Base-by-base conservation (phyloP, 37 sponge, comb jelly and placozoan species). In the Tethya wilhelma region DNA sequence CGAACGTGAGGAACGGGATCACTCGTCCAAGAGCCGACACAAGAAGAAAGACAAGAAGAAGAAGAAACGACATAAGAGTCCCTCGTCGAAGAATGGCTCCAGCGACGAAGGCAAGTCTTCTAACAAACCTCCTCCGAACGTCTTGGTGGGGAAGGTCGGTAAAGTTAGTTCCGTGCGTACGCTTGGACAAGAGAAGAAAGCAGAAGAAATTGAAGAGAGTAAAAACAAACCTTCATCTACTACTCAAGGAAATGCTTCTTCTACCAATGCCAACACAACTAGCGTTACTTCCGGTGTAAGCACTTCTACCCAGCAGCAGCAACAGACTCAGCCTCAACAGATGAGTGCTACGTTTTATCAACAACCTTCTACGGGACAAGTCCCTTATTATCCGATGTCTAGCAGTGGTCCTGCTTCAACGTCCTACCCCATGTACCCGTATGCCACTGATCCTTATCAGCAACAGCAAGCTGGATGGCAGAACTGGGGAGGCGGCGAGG, bases 21-120 rank as follows among this genome's bases (percentile, higher is more conserved):
- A 75, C 25, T 34, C 38, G 19, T 26, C 29, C 6, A 26, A 11
- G 1, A 73, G 56, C 36, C 58, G 59, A 33, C 38, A 75, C 44
- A 75, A 34, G 75, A 75, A 75, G 75, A 75, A 75, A 41, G 60
- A 75, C 1, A 59, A 75, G 59, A 75, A 75, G 58, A 56, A 75
- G 75, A 57, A 59, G 62, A 26, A 37, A 7, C 34, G 56, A 41
- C 30, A 34, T 19, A 38, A 57, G 37, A 53, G n/a, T 46, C 3
- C 55, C 0, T 14, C 25, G 14, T 64, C 63, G 64, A 77, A 63
- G 43, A 66, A 77, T 42, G 63, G 69, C 14, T 63, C 38, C 28
- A 38, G n/a, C 6, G 69, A 46, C 0, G 69, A 80, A 14, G 39
- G 41, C 20, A 67, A 80, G 42, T n/a, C 11, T 39, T 8, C 39